These are phyloP conservation scores for Muraenolepis orangiensis DNA, from an alignment of 2,797 vertebrate genomes.

Conservation along the genomic window DNA sequence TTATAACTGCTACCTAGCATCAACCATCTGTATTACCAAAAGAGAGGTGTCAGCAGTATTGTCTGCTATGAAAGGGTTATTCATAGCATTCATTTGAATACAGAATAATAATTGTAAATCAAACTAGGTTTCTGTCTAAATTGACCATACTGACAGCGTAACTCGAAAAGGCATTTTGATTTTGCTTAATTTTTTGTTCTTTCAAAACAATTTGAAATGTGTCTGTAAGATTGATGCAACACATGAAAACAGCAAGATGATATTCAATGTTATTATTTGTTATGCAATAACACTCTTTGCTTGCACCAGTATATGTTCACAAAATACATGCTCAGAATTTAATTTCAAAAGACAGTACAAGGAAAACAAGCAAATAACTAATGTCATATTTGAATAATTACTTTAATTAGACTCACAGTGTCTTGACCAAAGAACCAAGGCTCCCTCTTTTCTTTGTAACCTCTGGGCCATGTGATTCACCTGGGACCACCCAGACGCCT, in stretches of 20 bases:
- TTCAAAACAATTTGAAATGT: background rate
- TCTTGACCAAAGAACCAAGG: background rate
- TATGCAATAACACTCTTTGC: background rate
- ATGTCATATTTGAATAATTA: background rate
- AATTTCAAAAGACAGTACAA: background rate
- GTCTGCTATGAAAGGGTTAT: background rate
- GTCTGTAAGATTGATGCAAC: slow-evolving; percentile 3
- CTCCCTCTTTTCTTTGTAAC: background rate
- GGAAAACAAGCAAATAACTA: background rate
- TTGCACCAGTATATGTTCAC: background rate
- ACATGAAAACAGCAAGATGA: background rate
- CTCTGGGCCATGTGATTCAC: background rate
- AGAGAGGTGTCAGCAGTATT: background rate
- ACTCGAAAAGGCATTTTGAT: background rate
- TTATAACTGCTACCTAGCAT: background rate
- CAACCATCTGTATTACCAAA: background rate
- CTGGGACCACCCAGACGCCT: background rate
- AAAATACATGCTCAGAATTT: background rate
- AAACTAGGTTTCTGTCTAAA: background rate
- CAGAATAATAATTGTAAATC: background rate
- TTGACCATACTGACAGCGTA: background rate
- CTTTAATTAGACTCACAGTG: background rate
- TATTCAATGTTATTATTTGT: background rate
- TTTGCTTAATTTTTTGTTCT: background rate
- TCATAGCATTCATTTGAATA: background rate